These are phyloP conservation scores for Hormaphis cornu DNA, from an alignment of 1,140 invertebrate species.

Conservation along the genomic window DNA sequence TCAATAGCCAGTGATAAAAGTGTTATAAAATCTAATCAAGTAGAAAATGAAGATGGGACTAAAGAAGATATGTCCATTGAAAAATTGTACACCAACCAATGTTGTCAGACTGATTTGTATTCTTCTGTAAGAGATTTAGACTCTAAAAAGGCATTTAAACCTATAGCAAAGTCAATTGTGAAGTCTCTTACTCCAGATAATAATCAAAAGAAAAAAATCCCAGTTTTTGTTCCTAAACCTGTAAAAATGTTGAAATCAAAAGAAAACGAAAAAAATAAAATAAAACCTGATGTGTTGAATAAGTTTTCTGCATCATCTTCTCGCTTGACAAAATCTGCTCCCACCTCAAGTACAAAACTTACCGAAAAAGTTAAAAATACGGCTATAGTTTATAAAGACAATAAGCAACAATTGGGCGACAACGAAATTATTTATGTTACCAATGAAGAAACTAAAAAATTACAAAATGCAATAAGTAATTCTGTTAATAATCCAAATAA, in stretches of 20 bases:
- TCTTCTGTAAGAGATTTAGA: not conserved
- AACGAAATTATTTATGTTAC: not conserved
- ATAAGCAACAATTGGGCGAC: not conserved
- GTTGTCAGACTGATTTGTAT: constrained; percentile 21
- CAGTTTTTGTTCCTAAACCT: constrained; percentile 26
- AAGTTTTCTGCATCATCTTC: not conserved
- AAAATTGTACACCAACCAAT: constrained; percentile 12
- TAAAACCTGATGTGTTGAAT: not conserved
- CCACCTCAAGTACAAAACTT: not conserved
- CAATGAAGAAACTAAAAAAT: not conserved
- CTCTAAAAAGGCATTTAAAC: constrained; percentile 9
- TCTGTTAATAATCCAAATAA: not conserved
- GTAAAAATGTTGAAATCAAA: constrained; percentile 11
- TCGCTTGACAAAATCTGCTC: not conserved
- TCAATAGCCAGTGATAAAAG: constrained; percentile 12
- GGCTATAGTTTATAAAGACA: not conserved
- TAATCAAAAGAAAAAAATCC: constrained; percentile 4
- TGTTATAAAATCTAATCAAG: constrained; percentile 1
- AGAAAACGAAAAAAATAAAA: not conserved
- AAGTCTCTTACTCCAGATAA: not conserved
- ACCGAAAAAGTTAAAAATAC: not conserved
- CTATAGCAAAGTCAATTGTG: constrained; percentile 12
- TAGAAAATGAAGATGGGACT: not conserved
- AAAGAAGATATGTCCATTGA: constrained; percentile 3
- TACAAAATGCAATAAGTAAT: not conserved